Evolutionary conservation across 2,797 vertebrate genomes (phyloP).

Genomic region (Notoglanidium macrostoma): DNA sequence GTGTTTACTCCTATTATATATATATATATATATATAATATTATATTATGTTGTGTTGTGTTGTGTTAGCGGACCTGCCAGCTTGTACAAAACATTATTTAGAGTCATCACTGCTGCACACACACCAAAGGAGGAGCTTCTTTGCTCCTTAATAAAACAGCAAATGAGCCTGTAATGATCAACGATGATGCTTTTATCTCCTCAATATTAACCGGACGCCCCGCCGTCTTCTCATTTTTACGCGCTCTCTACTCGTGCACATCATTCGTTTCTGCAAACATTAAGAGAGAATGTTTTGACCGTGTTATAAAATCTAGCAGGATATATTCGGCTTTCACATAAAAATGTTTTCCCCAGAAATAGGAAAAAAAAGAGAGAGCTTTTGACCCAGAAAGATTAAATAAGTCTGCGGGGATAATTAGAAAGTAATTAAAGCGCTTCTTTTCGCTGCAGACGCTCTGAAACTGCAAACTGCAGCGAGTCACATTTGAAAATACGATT

Average conservation of each 20-base stretch:
- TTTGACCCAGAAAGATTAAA: not conserved
- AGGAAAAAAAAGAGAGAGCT: not conserved
- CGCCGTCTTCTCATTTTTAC: not conserved
- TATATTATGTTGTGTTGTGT: not conserved
- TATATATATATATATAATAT: too few species aligned
- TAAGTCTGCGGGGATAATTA: not conserved
- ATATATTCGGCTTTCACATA: not conserved
- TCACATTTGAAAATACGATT: not conserved
- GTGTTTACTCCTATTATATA: not conserved
- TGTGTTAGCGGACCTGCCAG: not conserved
- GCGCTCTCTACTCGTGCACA: not conserved
- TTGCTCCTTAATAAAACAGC: not conserved
- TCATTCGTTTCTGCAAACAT: not conserved
- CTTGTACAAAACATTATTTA: not conserved
- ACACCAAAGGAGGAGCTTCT: not conserved
- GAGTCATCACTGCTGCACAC: not conserved
- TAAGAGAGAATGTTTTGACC: not conserved
- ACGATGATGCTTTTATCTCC: too few species aligned
- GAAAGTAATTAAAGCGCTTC: not conserved
- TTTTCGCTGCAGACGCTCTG: not conserved
- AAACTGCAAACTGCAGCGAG: not conserved
- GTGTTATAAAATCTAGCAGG: not conserved
- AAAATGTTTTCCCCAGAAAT: too few species aligned
- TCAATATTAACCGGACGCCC: not conserved
- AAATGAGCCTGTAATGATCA: too few species aligned